Percentiles rank a stretch among this genome's conserved stretches.
Evolutionary conservation across 2,888 invertebrate species (phyloP).

Genomic region (Pasiphila rectangulata): DNA sequence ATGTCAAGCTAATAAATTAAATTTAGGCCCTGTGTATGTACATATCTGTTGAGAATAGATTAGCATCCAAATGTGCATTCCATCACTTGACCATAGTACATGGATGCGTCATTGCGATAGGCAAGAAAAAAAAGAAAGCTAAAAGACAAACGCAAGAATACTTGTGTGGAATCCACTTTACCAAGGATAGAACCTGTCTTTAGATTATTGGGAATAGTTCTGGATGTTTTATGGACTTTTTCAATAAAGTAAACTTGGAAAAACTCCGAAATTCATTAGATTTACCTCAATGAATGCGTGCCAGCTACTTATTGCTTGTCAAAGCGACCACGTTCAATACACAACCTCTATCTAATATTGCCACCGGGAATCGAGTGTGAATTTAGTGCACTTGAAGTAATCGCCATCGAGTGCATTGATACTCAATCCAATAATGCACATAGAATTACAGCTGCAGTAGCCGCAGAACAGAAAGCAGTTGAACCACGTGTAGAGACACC

Average conservation of each 20-base stretch:
- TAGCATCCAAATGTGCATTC: conserved; percentile 17
- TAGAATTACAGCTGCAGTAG: conserved; percentile 55
- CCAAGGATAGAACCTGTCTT: not conserved
- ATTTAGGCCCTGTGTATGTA: conserved; percentile 2
- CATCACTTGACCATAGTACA: conserved; percentile 39
- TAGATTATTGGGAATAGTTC: not conserved
- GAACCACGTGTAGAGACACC: conserved; percentile 77
- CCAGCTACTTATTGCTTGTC: conserved; percentile 64
- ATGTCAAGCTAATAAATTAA: conserved; percentile 17
- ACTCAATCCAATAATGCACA: conserved; percentile 40
- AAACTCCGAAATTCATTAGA: conserved; percentile 36
- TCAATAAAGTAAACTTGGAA: conserved; percentile 7
- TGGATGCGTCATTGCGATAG: conserved; percentile 63
- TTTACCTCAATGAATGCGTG: conserved; percentile 63
- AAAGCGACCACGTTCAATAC: conserved; percentile 74
- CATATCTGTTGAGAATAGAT: conserved; percentile 3
- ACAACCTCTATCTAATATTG: conserved; percentile 70
- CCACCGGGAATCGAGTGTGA: conserved; percentile 44
- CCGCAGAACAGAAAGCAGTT: conserved; percentile 58
- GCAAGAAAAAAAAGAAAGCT: conserved; percentile 52
- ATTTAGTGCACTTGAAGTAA: conserved; percentile 42
- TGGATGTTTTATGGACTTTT: conserved; percentile 5
- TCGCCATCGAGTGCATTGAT: conserved; percentile 37
- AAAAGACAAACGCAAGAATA: conserved; percentile 10
- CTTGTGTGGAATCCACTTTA: conserved; percentile 13